Evolutionary conservation across 1,140 invertebrate genomes (phyloP).

Genomic region (Megalonaias nervosa): DNA sequence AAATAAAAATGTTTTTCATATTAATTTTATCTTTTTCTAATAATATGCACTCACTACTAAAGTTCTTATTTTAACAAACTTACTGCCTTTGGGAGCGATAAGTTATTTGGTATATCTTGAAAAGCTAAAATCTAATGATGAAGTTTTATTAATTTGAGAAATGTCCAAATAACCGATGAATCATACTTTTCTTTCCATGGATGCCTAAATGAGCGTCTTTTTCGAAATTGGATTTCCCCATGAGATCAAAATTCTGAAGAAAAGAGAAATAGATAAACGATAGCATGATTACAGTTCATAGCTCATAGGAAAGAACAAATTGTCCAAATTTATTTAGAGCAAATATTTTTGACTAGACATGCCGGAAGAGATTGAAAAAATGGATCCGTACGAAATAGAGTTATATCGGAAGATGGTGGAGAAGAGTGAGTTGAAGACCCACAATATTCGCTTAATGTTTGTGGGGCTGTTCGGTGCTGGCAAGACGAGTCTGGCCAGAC

Average conservation of each 20-base stretch:
- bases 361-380: conserved; percentile 5
- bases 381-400: conserved; percentile 5
- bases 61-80: too few relatives aligned
- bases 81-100: too few relatives aligned
- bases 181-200: not conserved
- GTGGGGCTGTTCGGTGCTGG: conserved; percentile 23
- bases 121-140: too few relatives aligned
- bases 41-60: too few relatives aligned
- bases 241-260: not conserved
- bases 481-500: conserved; percentile 16
- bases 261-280: not conserved
- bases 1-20: too few relatives aligned
- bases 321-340: too few relatives aligned
- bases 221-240: not conserved
- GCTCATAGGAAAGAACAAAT: not conserved
- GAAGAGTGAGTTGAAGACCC: not conserved
- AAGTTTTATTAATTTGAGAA: too few relatives aligned
- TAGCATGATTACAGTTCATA: not conserved
- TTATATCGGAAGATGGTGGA: conserved; percentile 7
- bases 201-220: not conserved
- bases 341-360: conserved; percentile 9
- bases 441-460: conserved; percentile 22
- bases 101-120: too few relatives aligned
- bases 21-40: too few relatives aligned
- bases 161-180: too few relatives aligned